Conservation (phyloP, 1,140 invertebrate species). For the Probaryconus sp. region DNA sequence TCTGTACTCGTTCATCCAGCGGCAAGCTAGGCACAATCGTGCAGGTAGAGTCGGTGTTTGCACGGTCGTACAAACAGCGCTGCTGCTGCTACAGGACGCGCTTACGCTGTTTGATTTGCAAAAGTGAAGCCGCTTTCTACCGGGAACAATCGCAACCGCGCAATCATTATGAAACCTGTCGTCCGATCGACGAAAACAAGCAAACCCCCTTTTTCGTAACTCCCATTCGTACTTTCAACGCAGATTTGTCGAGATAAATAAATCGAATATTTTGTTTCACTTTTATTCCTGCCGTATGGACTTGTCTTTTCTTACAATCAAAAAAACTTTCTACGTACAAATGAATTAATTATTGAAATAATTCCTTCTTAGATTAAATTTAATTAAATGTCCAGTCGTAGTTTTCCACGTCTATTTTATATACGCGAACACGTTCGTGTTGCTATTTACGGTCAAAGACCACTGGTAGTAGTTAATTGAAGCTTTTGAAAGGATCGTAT, state of each 20-base stretch:
- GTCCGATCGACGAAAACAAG: constrained; percentile 49
- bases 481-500: constrained; percentile 45
- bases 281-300: too few relatives aligned
- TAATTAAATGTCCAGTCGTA: constrained; percentile 18
- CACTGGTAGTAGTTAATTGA: constrained; percentile 48
- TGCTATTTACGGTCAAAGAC: constrained; percentile 14
- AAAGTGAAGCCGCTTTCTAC: constrained; percentile 69
- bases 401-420: constrained; percentile 42
- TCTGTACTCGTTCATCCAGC: constrained; percentile 66
- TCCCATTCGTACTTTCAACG: neutral
- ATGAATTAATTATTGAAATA: too few relatives aligned
- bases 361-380: neutral
- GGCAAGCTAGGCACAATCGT: constrained; percentile 69
- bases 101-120: constrained; percentile 72
- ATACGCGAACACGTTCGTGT: constrained; percentile 8
- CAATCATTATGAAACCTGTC: constrained; percentile 54
- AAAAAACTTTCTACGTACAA: too few relatives aligned
- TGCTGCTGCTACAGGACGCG: constrained; percentile 49
- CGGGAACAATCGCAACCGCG: constrained; percentile 28
- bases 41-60: constrained; percentile 72
- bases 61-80: constrained; percentile 72
- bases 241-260: constrained; percentile 6
- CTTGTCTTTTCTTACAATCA: too few relatives aligned
- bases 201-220: constrained; percentile 37
- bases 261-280: neutral